Evolutionary conservation across 2,888 invertebrate species (phyloP), one percentile per base, ranked within the genome.

Genomic region (Drosophila atripex): DNA sequence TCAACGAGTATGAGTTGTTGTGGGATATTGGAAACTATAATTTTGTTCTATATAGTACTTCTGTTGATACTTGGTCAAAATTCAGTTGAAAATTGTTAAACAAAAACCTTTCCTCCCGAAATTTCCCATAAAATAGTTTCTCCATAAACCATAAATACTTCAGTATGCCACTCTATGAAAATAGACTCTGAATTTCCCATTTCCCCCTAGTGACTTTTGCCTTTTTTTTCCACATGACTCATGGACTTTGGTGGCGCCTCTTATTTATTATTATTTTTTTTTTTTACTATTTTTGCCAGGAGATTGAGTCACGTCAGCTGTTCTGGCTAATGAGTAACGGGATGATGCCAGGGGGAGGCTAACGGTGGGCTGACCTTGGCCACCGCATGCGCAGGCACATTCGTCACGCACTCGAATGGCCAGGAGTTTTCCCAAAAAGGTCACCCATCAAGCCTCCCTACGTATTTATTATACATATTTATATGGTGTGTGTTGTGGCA

Each of bases 381-480:
- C 69, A 86, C 80, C 84, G 84, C 80, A 80, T 80, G 84, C 84
- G 84, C 85, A 60, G 71, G 77, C 75, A 35, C 35, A 75, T 70
- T 72, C 65, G 65, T 55, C 63, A 56, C 55, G 49, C 68, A 70
- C 45, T 23, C 53, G 35, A 30, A 50, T 32, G 50, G 30, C 12
- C 41, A 64, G 56, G 30, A 59, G 65, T 32, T 65, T 51, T 52
- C 32, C 11, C 52, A 8, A 49, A 69, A 69, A 69, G 71, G 69
- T 71, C 61, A 70, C 38, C 32, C 49, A 23, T 41, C 35, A 39
- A 12, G 32, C 32, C 32, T 32, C 32, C 50, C 14, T 50, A n/a
- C n/a, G n/a, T n/a, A n/a, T n/a, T n/a, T n/a, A n/a, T n/a, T n/a
- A 21, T 43, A 39, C 49, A 41, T 38, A 49, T 41, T 41, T n/a